These are phyloP conservation scores for Eurystomus glaucurus DNA, from an alignment of 2,797 vertebrate species.

Conservation along the genomic window DNA sequence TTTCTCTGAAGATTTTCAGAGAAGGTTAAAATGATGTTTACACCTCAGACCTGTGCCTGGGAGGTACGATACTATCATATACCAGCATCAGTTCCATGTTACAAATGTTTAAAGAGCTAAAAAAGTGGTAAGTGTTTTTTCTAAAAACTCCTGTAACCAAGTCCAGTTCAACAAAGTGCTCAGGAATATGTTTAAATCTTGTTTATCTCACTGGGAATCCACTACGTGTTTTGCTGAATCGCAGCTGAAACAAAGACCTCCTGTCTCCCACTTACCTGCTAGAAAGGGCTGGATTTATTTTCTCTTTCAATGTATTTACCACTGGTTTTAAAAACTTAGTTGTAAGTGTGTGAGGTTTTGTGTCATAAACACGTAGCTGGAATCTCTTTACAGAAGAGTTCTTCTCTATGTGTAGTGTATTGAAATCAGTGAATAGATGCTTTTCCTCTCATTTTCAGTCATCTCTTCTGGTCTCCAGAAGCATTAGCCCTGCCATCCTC, in stretches of 20 bases:
- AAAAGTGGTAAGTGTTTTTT: background rate
- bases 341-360: background rate
- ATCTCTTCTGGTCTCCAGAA: background rate
- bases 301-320: background rate
- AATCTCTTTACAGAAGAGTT: background rate
- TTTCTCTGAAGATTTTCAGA: background rate
- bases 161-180: background rate
- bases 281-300: background rate
- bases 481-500: background rate
- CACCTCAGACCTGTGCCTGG: background rate
- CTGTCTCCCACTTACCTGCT: background rate
- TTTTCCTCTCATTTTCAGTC: background rate
- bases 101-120: background rate
- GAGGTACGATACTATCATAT: fast-evolving
- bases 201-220: background rate
- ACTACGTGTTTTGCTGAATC: background rate
- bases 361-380: background rate
- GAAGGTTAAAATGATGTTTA: background rate
- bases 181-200: background rate
- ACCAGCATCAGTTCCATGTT: background rate
- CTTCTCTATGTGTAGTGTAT: background rate
- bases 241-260: background rate
- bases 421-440: background rate
- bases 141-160: background rate
- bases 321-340: background rate